Evolutionary conservation across 2,113 vertebrate genomes (phyloP).

Genomic region (Hystrix cristata): DNA sequence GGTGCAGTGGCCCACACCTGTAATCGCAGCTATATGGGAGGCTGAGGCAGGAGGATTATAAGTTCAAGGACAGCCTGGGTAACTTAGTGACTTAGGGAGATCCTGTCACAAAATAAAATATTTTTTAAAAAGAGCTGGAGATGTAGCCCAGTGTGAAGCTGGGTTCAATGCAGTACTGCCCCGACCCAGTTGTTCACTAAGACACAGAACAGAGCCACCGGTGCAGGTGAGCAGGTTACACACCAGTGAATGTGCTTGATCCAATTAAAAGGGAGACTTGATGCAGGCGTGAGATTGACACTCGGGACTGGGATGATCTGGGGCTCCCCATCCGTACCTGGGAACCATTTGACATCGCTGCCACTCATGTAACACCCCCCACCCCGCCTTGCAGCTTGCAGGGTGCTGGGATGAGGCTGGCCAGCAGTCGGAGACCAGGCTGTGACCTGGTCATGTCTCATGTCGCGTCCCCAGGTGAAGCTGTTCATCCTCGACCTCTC

Average conservation of each 20-base stretch:
- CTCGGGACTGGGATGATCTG: not conserved
- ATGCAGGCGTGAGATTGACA: not conserved
- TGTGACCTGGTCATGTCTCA: not conserved
- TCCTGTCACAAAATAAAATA: not conserved
- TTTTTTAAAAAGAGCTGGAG: not conserved
- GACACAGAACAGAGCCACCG: not conserved
- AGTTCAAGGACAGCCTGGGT: not conserved
- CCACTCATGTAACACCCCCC: not conserved
- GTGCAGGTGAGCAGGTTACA: not conserved
- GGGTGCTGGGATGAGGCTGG: accelerated
- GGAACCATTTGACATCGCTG: not conserved
- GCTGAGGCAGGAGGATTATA: not conserved
- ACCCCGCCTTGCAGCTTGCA: not conserved
- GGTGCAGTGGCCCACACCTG: not conserved
- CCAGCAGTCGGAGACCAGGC: accelerated
- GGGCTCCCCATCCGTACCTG: not conserved
- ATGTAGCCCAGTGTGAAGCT: not conserved
- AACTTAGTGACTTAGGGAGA: not conserved
- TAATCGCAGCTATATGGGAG: not conserved
- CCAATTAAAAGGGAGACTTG: not conserved
- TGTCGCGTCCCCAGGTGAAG: slow-evolving; percentile 83
- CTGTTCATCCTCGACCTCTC: slow-evolving; percentile 82
- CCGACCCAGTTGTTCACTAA: not conserved
- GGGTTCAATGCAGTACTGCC: not conserved
- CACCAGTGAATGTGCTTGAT: not conserved